These are phyloP conservation scores for Onychostoma macrolepis DNA, from an alignment of 2,113 vertebrate genomes.

Conservation along the genomic window DNA sequence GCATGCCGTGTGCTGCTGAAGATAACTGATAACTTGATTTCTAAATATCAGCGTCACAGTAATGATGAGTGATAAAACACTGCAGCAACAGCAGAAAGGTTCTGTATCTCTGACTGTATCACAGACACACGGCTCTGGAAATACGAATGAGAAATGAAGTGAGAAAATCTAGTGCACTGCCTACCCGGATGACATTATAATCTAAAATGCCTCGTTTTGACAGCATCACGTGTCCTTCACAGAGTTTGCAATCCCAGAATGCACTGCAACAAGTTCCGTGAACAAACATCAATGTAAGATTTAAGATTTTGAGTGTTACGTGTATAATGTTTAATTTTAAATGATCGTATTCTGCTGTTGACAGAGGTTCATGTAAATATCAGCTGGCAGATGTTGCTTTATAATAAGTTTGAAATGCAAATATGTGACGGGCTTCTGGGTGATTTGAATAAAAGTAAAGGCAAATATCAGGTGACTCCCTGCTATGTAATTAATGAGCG, in stretches of 20 bases:
- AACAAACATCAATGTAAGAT: not conserved
- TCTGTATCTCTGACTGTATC: not conserved
- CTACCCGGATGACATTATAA: not conserved
- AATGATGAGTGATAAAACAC: not conserved
- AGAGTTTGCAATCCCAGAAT: not conserved
- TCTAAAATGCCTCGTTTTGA: not conserved
- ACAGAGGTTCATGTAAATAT: not conserved
- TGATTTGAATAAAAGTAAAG: not conserved
- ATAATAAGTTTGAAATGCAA: constrained; percentile 42
- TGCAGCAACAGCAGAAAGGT: not conserved
- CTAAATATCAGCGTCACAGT: not conserved
- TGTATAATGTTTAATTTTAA: not conserved
- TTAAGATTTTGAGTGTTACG: not conserved
- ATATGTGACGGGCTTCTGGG: not conserved
- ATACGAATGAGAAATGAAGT: not conserved
- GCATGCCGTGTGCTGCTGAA: not conserved
- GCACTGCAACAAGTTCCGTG: not conserved
- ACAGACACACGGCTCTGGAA: not conserved
- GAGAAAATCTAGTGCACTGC: not conserved
- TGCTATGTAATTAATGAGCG: not conserved
- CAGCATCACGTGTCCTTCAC: not conserved
- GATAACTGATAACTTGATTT: not conserved
- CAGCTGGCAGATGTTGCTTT: constrained; percentile 11
- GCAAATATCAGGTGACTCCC: not conserved
- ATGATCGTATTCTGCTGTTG: not conserved